Evolutionary conservation across 2,797 vertebrate genomes (phyloP).

Genomic region (Sphenodon punctatus): DNA sequence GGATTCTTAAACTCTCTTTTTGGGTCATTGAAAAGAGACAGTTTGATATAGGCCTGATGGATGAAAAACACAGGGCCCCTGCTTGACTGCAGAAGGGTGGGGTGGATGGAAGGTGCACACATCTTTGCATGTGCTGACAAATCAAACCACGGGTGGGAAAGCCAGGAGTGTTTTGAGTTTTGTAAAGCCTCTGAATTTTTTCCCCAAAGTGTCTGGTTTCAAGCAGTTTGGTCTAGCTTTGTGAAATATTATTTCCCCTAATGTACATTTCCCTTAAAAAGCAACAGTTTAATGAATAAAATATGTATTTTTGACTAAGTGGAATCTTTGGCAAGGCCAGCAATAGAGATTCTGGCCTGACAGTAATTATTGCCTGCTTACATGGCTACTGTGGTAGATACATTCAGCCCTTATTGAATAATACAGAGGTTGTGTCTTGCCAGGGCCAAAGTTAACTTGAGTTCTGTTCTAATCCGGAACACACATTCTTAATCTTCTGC

Average conservation of each 20-base stretch:
- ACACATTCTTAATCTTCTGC: conserved; percentile 38
- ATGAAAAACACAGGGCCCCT: not conserved
- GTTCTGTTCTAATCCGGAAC: conserved; percentile 16
- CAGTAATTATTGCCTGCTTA: not conserved
- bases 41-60: not conserved
- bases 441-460: conserved; percentile 30
- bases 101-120: not conserved
- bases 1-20: not conserved
- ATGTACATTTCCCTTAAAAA: conserved; percentile 38
- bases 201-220: conserved; percentile 29
- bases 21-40: not conserved
- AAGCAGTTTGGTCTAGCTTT: conserved; percentile 28
- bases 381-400: conserved; percentile 15
- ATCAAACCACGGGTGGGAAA: not conserved
- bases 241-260: not conserved
- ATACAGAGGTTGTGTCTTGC: conserved; percentile 16
- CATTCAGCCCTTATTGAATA: too few species aligned
- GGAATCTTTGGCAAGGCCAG: conserved; percentile 2
- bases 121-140: not conserved
- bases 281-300: conserved; percentile 47
- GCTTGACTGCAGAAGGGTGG: not conserved
- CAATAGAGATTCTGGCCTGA: not conserved
- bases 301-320: conserved; percentile 15
- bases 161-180: not conserved
- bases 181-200: not conserved